These are phyloP conservation scores for Lycia hirtaria DNA, from an alignment of 2,888 invertebrate genomes.

Conservation along the genomic window DNA sequence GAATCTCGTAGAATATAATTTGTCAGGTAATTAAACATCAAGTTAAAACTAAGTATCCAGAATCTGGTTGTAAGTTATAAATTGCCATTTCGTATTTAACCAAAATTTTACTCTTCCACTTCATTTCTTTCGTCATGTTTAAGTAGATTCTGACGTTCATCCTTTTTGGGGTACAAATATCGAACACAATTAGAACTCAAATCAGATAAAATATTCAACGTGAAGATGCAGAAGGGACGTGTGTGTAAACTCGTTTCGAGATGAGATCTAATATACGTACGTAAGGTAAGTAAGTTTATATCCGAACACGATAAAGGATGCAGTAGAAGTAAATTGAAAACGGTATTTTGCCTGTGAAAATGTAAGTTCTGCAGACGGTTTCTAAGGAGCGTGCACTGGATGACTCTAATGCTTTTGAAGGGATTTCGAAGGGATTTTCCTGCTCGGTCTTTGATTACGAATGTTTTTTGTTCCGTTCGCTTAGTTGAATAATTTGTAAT, in stretches of 20 bases:
- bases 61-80: no score
- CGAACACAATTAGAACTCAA: constrained; percentile 16
- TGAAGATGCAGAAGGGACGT: constrained; percentile 40
- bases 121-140: no score
- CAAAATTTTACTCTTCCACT: no score
- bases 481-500: neutral
- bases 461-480: constrained; percentile 12
- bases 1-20: no score
- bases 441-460: constrained; percentile 12
- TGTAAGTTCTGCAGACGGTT: constrained; percentile 21
- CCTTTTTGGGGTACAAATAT: constrained; percentile 1
- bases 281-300: constrained; percentile 50
- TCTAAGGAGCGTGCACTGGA: constrained; percentile 16
- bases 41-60: no score
- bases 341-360: constrained; percentile 39
- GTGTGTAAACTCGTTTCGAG: constrained; percentile 41
- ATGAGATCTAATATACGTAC: constrained; percentile 47
- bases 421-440: constrained; percentile 17
- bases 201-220: constrained; percentile 36
- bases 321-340: constrained; percentile 51
- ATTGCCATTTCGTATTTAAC: no score
- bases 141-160: no score
- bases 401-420: constrained; percentile 17
- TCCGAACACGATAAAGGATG: constrained; percentile 47
- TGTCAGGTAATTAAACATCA: no score